These are phyloP conservation scores for Champsocephalus gunnari DNA, from an alignment of 2,797 vertebrate genomes.

Conservation along the genomic window DNA sequence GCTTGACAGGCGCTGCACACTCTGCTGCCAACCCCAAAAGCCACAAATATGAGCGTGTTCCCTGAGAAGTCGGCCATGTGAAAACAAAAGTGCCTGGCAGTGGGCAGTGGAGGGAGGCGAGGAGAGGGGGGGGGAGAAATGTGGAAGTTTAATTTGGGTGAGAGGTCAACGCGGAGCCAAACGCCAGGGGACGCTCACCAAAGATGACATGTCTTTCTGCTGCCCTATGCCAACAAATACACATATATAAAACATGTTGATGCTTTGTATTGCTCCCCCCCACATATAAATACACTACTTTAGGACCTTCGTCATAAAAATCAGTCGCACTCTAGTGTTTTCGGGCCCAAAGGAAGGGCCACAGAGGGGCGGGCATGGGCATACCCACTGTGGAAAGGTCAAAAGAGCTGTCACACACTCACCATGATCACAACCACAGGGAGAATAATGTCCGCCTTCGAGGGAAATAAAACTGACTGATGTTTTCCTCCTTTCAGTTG, in stretches of 20 bases:
- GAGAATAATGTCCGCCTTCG: slow-evolving; percentile 41
- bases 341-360: slow-evolving; percentile 20
- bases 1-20: slow-evolving; percentile 77
- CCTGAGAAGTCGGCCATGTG: slow-evolving; percentile 82
- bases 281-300: slow-evolving; percentile 22
- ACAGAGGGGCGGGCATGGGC: slow-evolving; percentile 22
- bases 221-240: slow-evolving; percentile 36
- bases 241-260: slow-evolving; percentile 38
- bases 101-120: slow-evolving; percentile 71
- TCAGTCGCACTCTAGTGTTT: slow-evolving; percentile 3
- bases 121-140: slow-evolving; percentile 61
- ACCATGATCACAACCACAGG: slow-evolving; percentile 32
- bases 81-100: slow-evolving; percentile 84
- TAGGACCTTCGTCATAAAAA: slow-evolving; percentile 3
- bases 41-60: slow-evolving; percentile 86
- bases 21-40: slow-evolving; percentile 80
- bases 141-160: slow-evolving; percentile 84
- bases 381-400: slow-evolving; percentile 29
- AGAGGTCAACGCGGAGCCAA: slow-evolving; percentile 80
- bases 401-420: slow-evolving; percentile 36
- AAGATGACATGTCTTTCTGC: slow-evolving; percentile 54
- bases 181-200: slow-evolving; percentile 51
- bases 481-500: slow-evolving; percentile 31
- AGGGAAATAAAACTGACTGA: slow-evolving; percentile 34
- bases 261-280: slow-evolving; percentile 9